These are phyloP conservation scores for Tringa solitaria DNA, from an alignment of 2,113 vertebrate species.

Conservation along the genomic window DNA sequence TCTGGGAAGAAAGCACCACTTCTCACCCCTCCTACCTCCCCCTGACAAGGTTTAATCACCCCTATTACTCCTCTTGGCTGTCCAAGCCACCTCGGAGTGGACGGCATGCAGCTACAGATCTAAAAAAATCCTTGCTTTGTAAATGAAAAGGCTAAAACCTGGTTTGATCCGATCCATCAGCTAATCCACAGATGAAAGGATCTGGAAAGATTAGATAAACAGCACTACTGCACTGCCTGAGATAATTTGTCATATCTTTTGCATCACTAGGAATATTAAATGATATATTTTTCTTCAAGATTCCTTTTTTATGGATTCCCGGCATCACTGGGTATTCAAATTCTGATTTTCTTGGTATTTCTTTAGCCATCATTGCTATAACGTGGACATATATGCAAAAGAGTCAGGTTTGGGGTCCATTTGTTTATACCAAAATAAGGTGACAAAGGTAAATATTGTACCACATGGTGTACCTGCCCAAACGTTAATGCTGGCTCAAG, in stretches of 20 bases:
- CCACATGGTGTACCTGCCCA: background rate
- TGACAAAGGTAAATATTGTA: background rate
- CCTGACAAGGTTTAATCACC: slow-evolving; percentile 75
- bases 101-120: background rate
- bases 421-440: background rate
- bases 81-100: slow-evolving; percentile 57
- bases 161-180: background rate
- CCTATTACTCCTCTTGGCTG: slow-evolving; percentile 69
- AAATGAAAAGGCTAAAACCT: background rate
- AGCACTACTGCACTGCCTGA: background rate
- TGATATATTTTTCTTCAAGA: background rate
- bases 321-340: background rate
- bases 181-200: background rate
- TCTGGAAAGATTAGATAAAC: background rate
- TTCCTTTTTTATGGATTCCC: background rate
- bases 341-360: background rate
- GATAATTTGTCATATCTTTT: background rate
- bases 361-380: background rate
- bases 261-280: background rate
- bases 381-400: background rate
- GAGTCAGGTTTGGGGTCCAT: background rate
- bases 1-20: slow-evolving; percentile 58
- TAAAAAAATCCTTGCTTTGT: background rate
- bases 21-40: slow-evolving; percentile 44
- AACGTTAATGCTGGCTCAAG: background rate